Evolutionary conservation across 2,888 invertebrate species (phyloP).

Genomic region (Drosophila dives): DNA sequence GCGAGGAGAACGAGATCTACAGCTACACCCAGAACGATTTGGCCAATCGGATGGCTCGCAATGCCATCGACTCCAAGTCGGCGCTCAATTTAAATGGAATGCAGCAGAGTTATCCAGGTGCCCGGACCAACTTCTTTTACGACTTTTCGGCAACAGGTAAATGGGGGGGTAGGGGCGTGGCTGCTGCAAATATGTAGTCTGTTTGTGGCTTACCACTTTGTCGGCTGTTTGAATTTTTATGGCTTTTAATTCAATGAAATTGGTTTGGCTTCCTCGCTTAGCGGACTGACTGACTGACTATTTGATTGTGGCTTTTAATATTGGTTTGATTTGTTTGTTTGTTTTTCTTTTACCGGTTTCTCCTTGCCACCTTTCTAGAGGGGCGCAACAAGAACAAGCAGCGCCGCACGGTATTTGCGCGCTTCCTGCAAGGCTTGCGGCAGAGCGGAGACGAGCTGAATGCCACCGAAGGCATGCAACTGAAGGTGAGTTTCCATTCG

Average conservation of each 20-base stretch:
- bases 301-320: slow-evolving; percentile 66
- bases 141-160: slow-evolving; percentile 85
- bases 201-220: slow-evolving; percentile 58
- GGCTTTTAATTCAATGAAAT: slow-evolving; percentile 79
- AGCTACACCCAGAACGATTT: slow-evolving; percentile 94
- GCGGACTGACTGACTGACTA: slow-evolving; percentile 35
- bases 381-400: slow-evolving; percentile 84
- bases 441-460: slow-evolving; percentile 84
- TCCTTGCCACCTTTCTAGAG: slow-evolving; percentile 60
- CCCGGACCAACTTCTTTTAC: slow-evolving; percentile 84
- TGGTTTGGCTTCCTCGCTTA: slow-evolving; percentile 52
- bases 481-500: slow-evolving; percentile 81
- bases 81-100: slow-evolving; percentile 86
- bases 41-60: slow-evolving; percentile 90
- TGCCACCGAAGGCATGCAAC: slow-evolving; percentile 84
- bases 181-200: slow-evolving; percentile 16
- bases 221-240: slow-evolving; percentile 75
- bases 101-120: slow-evolving; percentile 84
- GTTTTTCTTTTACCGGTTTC: background rate
- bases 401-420: slow-evolving; percentile 84
- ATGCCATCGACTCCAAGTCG: slow-evolving; percentile 87
- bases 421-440: slow-evolving; percentile 84
- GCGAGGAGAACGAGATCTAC: slow-evolving; percentile 96
- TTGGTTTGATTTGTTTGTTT: slow-evolving; percentile 42
- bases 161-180: slow-evolving; percentile 33